A percentile compares a stretch with the other conserved stretches of the same genome.
Conservation (phyloP, 2,888 invertebrate genomes). For the Osedax fenrisi region DNA sequence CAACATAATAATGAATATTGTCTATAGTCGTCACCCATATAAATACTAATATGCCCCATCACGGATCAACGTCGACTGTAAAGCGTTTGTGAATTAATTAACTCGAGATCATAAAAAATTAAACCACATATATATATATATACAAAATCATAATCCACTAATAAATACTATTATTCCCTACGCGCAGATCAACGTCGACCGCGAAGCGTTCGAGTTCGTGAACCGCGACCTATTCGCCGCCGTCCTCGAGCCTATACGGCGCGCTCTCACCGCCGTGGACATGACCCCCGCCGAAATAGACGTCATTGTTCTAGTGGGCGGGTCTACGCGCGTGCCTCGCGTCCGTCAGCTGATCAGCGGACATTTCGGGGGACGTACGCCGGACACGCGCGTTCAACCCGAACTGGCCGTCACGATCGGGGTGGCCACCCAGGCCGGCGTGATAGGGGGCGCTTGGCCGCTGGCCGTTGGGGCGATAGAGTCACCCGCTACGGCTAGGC, state of each 20-base stretch:
- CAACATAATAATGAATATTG: no score
- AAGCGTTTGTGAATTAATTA: no score
- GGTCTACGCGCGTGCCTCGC: conserved; percentile 53
- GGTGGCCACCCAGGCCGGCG: conserved; percentile 53
- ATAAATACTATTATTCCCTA: no score
- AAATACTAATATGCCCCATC: no score
- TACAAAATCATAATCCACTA: no score
- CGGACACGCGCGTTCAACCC: conserved; percentile 50
- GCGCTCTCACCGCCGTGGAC: conserved; percentile 49
- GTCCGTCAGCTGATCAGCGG: conserved; percentile 50
- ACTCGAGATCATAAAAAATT: no score
- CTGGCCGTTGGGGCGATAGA: conserved; percentile 52
- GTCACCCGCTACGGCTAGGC: neutral
- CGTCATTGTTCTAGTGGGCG: conserved; percentile 54
- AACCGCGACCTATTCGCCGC: conserved; percentile 51
- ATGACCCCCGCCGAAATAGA: conserved; percentile 48
- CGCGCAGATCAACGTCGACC: conserved; percentile 42
- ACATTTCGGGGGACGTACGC: conserved; percentile 46
- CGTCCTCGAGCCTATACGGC: conserved; percentile 51
- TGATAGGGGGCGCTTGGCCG: conserved; percentile 54
- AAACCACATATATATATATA: no score
- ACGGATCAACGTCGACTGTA: no score
- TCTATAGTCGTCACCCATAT: no score
- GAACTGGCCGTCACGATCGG: conserved; percentile 53
- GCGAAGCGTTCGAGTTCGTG: conserved; percentile 51